Base-by-base conservation (phyloP, 2,888 invertebrate species). In the Homarus gammarus region DNA sequence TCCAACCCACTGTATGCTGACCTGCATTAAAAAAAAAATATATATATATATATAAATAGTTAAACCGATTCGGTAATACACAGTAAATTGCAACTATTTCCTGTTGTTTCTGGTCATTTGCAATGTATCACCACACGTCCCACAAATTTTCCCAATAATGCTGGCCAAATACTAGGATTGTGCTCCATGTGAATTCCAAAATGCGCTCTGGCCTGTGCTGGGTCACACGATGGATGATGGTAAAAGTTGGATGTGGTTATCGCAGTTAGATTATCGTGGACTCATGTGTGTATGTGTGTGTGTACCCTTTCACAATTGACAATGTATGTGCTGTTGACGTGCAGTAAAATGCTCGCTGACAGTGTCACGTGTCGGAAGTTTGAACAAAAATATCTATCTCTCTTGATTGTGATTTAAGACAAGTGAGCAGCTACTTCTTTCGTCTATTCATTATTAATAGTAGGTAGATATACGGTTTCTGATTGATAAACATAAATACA, bases 91-190 rank as follows among this genome's bases (percentile, higher is more conserved):
- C 64, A 64, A n/a, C 64, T 27, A 22, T 64, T 64, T 64, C 27
- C 64, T 27, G 64, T 64, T 64, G 64, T 27, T 64, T 64, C 27
- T 22, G 64, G 64, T 64, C 64, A 64, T 27, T 64, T 64, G 64
- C 64, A 64, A 64, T 64, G 64, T 64, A 64, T 64, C 64, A 64
- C 64, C 64, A 8, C 64, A 27, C 27, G 64, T 64, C 64, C 64
- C 64, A 64, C 64, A 64, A 64, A 64, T 64, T 64, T 64, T 27
- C 64, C 64, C 64, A 64, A 27, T 64, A 64, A 64, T 64, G 64
- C 64, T 27, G 64, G 27, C 27, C 64, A 64, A 64, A 64, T 64
- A 64, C 64, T 64, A 22, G 64, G 64, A 64, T 64, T 64, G 27
- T 6, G 3, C 18, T 8, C 10, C 27, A 31, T 27, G 27, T 12